Percentiles rank a stretch among this genome's conserved stretches.
These are phyloP conservation scores for Poeciliopsis paucimaculata DNA, from an alignment of 2,797 vertebrate species.

Conservation along the genomic window DNA sequence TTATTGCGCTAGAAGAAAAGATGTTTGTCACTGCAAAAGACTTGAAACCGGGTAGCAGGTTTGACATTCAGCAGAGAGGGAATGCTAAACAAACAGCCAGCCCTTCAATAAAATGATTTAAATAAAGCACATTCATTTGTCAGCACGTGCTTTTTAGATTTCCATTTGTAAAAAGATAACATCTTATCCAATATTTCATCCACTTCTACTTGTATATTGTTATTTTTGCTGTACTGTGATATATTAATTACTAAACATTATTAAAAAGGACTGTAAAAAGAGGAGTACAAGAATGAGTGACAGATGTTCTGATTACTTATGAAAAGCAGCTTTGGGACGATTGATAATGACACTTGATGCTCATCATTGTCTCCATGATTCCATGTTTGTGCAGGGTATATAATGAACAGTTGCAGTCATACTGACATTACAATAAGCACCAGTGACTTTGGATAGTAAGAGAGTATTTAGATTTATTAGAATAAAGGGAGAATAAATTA, in stretches of 20 bases:
- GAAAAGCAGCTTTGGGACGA: background rate
- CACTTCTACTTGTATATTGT: background rate
- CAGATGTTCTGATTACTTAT: background rate
- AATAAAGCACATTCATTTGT: background rate
- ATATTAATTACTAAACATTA: background rate
- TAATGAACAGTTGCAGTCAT: background rate
- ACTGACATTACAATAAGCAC: background rate
- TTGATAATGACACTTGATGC: background rate
- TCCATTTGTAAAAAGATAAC: background rate
- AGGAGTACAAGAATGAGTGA: background rate
- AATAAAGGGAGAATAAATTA: constrained; percentile 1
- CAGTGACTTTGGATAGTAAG: background rate
- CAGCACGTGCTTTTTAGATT: background rate
- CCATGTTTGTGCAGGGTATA: background rate
- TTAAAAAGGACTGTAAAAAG: background rate
- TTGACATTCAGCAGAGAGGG: background rate
- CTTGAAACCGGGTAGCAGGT: background rate
- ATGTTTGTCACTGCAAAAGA: background rate
- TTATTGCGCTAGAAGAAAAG: background rate
- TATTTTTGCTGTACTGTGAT: background rate
- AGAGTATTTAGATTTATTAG: background rate
- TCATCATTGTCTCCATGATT: background rate
- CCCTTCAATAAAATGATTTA: background rate
- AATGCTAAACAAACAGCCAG: background rate
- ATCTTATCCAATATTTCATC: background rate